Evolutionary conservation across 2,888 invertebrate species (phyloP).

Genomic region (Dryadula phaetusa): DNA sequence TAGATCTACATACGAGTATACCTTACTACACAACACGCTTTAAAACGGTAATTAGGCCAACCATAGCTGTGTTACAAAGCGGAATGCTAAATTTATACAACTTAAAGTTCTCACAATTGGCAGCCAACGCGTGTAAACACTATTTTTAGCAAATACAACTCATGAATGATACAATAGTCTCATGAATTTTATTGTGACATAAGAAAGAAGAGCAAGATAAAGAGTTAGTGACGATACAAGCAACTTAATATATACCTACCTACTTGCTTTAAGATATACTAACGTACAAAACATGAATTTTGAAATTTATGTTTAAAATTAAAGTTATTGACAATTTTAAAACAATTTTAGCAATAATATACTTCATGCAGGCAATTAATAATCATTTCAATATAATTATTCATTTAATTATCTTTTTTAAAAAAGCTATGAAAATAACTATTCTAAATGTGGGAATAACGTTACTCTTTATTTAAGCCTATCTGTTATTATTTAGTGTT

Average conservation of each 20-base stretch:
- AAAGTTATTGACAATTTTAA: too few relatives aligned
- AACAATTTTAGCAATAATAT: too few relatives aligned
- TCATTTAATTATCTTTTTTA: too few relatives aligned
- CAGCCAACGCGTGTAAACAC: constrained; percentile 33
- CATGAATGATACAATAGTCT: constrained; percentile 42
- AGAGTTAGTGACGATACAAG: background rate
- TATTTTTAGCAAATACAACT: constrained; percentile 37
- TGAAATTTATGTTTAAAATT: too few relatives aligned
- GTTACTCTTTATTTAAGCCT: background rate
- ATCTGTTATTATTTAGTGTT: background rate
- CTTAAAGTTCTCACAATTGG: constrained; percentile 23
- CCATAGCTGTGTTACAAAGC: constrained; percentile 10
- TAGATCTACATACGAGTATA: background rate
- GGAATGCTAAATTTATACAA: constrained; percentile 20
- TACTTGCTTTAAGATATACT: background rate
- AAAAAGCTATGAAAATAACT: too few relatives aligned
- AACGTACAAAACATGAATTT: too few relatives aligned
- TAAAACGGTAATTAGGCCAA: constrained; percentile 1
- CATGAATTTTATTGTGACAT: constrained; percentile 43
- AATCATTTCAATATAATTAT: too few relatives aligned
- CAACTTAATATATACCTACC: too few relatives aligned
- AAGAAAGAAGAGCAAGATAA: constrained; percentile 7
- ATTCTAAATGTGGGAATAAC: too few relatives aligned
- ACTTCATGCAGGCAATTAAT: too few relatives aligned
- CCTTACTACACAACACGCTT: background rate